Evolutionary conservation across 2,797 vertebrate species (phyloP), one percentile per base, ranked within the genome.

Genomic region (Lepus oiostolus): DNA sequence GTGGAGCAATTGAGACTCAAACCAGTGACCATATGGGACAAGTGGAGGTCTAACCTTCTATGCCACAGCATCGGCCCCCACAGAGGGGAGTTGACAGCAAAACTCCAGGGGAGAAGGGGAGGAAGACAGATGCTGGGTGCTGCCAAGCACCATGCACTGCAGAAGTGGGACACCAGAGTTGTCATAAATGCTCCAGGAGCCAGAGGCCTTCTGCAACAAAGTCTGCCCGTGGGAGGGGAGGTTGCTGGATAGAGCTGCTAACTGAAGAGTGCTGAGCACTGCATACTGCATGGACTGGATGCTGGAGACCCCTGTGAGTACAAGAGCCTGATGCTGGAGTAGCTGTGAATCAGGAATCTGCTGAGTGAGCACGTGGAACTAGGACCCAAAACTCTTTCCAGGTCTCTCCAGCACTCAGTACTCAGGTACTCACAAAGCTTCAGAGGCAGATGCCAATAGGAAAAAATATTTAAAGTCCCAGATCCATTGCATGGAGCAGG

Each of bases 31-130:
- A 8, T 47, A 47, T 47, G 42, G 42, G 42, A 47, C 42, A 47
- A 47, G 42, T 47, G 42, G 42, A 47, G 42, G 42, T 47, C 42
- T 47, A 9, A 47, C 42, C 42, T 47, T 47, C 8, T 9, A 47
- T 1, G 42, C 8, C 42, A 47, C 42, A 47, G 42, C 42, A 47
- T 47, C 1, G 42, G 42, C 42, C 42, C 42, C 14, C 12, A 0
- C 0, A 0, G 11, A 0, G 28, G 52, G 3, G 8, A 4, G 4
- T 13, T 21, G 14, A 26, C 58, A 22, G 42, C 22, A 28, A 50
- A 80, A 80, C 35, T 21, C 2, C 4, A 1, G 54, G 54, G 7
- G 1, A 42, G 22, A 8, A 7, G 1, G 26, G 2, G 2, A 60
- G 32, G 42, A 52, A 58, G 24, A 12, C 6, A 24, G 58, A 21